Percentiles rank a stretch among this genome's conserved stretches.
phyloP scores from a whole-genome alignment of 2,113 vertebrate species.

The Corynorhinus townsendii region DNA sequence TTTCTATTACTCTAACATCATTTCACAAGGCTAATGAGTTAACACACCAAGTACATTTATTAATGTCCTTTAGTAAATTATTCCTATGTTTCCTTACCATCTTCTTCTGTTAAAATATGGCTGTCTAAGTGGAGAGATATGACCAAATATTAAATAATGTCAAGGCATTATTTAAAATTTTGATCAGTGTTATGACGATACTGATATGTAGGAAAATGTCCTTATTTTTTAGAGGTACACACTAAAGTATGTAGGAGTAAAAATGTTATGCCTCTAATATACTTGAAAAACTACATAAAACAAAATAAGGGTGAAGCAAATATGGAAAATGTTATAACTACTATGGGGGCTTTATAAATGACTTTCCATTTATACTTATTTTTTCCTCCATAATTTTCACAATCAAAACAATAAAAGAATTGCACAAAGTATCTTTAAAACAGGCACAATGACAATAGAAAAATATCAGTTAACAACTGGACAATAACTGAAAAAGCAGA shows the following conservation, averaged over 20 bases:
- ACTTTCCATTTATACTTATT: not conserved
- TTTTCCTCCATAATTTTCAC: not conserved
- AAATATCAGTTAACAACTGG: not conserved
- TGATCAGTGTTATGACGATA: not conserved
- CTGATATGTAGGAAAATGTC: not conserved
- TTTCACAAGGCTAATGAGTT: not conserved
- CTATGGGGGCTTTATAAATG: not conserved
- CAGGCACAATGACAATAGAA: not conserved
- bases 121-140: not conserved
- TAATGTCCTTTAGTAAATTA: not conserved
- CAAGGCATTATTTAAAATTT: conserved; percentile 28
- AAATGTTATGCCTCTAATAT: conserved; percentile 17
- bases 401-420: not conserved
- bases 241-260: not conserved
- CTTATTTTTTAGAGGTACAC: not conserved
- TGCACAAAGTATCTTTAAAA: not conserved
- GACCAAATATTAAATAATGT: conserved; percentile 28
- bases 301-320: not conserved
- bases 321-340: not conserved
- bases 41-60: not conserved
- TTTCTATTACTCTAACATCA: not conserved
- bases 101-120: conserved; percentile 23
- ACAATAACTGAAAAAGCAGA: not conserved
- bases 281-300: conserved; percentile 36
- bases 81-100: conserved; percentile 13